Evolutionary conservation across 2,888 invertebrate species (phyloP).

Genomic region (Lydus trimaculatus): DNA sequence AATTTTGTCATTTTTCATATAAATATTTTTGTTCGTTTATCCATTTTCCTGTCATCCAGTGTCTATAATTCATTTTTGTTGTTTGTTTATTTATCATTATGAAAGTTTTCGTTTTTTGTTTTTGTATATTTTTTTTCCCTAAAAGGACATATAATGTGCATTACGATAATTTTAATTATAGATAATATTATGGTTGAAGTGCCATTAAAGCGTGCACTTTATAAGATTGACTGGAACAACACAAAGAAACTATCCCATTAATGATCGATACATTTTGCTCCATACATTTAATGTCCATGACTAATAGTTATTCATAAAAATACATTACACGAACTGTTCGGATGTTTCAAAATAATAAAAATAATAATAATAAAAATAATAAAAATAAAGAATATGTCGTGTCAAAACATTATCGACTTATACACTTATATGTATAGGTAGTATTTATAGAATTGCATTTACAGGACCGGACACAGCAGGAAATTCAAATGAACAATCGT

Average conservation of each 20-base stretch:
- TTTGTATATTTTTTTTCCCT: background rate
- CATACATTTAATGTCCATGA: slow-evolving; percentile 17
- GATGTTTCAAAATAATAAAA: background rate
- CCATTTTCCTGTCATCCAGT: background rate
- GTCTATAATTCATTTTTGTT: slow-evolving; percentile 8
- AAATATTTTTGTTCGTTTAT: background rate
- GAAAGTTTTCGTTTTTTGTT: background rate
- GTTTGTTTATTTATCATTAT: slow-evolving; percentile 4
- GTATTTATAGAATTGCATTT: slow-evolving; percentile 7
- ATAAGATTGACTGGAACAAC: slow-evolving; percentile 14
- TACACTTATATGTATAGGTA: background rate
- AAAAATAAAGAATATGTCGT: background rate
- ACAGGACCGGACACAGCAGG: slow-evolving; percentile 4
- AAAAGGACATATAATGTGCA: slow-evolving; percentile 16
- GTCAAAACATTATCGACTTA: slow-evolving; percentile 7
- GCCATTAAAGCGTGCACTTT: slow-evolving; percentile 19
- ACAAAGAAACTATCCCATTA: slow-evolving; percentile 18
- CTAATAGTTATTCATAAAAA: slow-evolving; percentile 21
- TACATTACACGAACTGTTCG: slow-evolving; percentile 10
- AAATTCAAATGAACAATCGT: slow-evolving; percentile 3
- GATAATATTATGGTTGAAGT: slow-evolving; percentile 18
- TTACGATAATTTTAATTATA: slow-evolving; percentile 18
- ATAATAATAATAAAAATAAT: background rate
- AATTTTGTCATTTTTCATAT: too few species aligned
- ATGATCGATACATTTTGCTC: slow-evolving; percentile 19